Evolutionary conservation across 2,797 vertebrate genomes (phyloP), one percentile per base, ranked within the genome.

Genomic region (Brotula barbata): DNA sequence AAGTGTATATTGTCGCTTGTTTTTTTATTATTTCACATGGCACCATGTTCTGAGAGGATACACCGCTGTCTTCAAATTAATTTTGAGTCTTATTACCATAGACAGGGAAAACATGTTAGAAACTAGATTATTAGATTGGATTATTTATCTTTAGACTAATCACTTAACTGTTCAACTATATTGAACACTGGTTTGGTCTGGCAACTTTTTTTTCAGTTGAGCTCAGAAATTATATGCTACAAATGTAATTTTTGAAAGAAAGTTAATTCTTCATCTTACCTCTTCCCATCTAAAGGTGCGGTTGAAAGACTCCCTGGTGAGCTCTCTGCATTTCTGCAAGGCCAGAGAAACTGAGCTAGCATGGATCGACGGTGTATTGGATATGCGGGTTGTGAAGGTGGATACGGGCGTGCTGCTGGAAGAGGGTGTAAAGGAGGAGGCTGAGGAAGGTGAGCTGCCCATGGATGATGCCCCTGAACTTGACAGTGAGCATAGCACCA

Each of bases 291-390:
- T 33, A 16, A 77, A 99, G 97, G 97, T 99, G 64, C 91, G 97
- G 16, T 89, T 99, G 79, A 99, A 99, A 90, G 97, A 99, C 86
- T 98, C 97, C 2, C 86, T 99, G 61, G 97, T 99, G 73, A 99
- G 97, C 88, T 99, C 97, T 1, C 93, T 99, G 79, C 96, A 97
- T 86, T 98, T 99, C 86, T 99, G 97, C 88, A 96, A 96, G 85
- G 97, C 97, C 57, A 97, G 95, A 81, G 97, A 99, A 85, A 96
- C 95, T 0, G 97, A 99, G 83, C 73, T 99, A 47, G 97, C 97
- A 1, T 99, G 97, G 97, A 96, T 99, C 50, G 95, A 99, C 3
- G 97, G 97, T 1, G 94, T 98, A 77, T 85, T 99, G 81, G 97
- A 99, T 85, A 98, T 98, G 96, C 90, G 96, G 1, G 96, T 99